A percentile compares a stretch with the other conserved stretches of the same genome.
Evolutionary conservation across 2,113 vertebrate species (phyloP).

Genomic region (Eudyptes chrysolophus): DNA sequence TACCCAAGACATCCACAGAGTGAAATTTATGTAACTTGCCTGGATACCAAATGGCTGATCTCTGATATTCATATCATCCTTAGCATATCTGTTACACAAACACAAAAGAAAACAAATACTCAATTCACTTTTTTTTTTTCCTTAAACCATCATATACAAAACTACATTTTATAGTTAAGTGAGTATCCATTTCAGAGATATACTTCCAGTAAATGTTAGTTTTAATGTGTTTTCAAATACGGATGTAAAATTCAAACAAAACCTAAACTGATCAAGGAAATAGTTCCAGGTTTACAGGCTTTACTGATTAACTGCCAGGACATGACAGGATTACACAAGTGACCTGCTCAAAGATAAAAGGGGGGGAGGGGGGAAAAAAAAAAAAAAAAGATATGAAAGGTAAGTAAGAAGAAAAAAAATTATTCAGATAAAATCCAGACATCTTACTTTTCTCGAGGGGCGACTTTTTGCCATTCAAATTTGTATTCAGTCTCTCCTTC

Average conservation of each 20-base stretch:
- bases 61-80: constrained; percentile 99
- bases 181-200: neutral
- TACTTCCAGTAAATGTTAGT: neutral
- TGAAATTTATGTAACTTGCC: constrained; percentile 74
- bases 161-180: neutral
- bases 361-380: neutral
- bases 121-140: neutral
- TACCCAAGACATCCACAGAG: constrained; percentile 34
- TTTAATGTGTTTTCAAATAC: neutral
- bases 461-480: constrained; percentile 98
- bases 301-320: neutral
- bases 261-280: neutral
- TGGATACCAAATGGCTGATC: constrained; percentile 99
- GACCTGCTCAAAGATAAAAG: neutral
- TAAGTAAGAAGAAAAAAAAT: neutral
- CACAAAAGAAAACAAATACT: neutral
- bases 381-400: neutral
- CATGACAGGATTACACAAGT: neutral
- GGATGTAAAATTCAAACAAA: neutral
- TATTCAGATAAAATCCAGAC: neutral
- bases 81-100: constrained; percentile 86
- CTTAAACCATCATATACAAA: neutral
- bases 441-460: constrained; percentile 95
- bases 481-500: constrained; percentile 95
- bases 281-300: neutral